Conservation (phyloP, 2,113 vertebrate genomes). For the Melanocharis versteri region DNA sequence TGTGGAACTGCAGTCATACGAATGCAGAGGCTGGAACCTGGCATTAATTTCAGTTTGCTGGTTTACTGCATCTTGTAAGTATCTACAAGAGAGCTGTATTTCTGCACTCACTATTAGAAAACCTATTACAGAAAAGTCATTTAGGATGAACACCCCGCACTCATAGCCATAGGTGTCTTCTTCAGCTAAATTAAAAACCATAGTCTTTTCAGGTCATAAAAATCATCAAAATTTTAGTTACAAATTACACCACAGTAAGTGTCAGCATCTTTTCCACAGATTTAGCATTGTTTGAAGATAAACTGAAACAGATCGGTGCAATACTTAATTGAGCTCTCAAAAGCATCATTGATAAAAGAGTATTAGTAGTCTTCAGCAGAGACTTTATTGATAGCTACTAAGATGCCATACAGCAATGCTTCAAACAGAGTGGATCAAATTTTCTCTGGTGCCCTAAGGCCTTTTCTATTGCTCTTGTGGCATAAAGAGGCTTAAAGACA, state of each 20-base stretch:
- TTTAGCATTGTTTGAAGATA: constrained; percentile 47
- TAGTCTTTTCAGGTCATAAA: constrained; percentile 27
- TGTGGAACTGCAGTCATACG: constrained; percentile 23
- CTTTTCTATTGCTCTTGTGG: constrained; percentile 8
- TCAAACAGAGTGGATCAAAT: constrained; percentile 3
- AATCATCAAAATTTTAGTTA: constrained; percentile 42
- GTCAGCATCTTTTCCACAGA: constrained; percentile 49
- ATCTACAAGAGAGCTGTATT: constrained; percentile 11
- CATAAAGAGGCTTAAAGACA: constrained; percentile 14
- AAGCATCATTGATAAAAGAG: not conserved
- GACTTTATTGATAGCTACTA: not conserved
- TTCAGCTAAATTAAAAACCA: constrained; percentile 47
- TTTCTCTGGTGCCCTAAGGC: not conserved
- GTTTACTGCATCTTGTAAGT: constrained; percentile 24
- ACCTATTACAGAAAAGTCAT: constrained; percentile 43
- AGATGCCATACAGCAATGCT: not conserved
- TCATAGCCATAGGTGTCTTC: constrained; percentile 26
- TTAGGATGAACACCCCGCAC: constrained; percentile 2
- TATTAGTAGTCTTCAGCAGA: not conserved
- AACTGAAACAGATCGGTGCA: not conserved
- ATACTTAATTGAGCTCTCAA: constrained; percentile 38
- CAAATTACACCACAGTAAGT: not conserved
- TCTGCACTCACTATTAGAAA: constrained; percentile 39
- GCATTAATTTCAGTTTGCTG: constrained; percentile 46
- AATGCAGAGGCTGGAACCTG: constrained; percentile 41